These are phyloP conservation scores for Zaprionus nigranus DNA, from an alignment of 1,140 invertebrate species.

Conservation along the genomic window DNA sequence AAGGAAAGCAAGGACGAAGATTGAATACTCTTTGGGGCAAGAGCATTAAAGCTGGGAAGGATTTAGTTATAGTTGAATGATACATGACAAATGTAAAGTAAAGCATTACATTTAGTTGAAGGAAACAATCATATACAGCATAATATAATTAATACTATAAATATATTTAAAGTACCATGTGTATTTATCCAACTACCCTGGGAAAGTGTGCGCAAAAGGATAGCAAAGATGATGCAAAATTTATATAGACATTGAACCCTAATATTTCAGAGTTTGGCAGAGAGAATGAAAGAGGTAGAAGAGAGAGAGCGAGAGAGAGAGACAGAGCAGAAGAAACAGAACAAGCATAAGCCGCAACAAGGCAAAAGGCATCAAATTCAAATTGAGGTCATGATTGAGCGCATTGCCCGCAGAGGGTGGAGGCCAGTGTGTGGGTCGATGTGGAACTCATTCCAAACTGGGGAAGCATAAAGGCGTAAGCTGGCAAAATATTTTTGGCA, in stretches of 20 bases:
- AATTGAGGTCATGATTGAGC: constrained; percentile 83
- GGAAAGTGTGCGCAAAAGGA: constrained; percentile 7
- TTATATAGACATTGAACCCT: constrained; percentile 72
- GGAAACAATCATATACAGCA: no score
- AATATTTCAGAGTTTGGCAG: constrained; percentile 66
- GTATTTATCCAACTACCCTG: neutral
- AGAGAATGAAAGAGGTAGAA: neutral
- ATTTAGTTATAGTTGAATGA: neutral
- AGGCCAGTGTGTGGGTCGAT: neutral
- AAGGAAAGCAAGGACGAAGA: neutral
- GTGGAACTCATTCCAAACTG: constrained; percentile 5
- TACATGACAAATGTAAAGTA: neutral
- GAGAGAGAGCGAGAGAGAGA: neutral
- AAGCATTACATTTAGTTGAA: neutral
- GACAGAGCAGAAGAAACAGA: constrained; percentile 8
- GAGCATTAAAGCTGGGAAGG: neutral
- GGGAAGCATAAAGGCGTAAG: constrained; percentile 52
- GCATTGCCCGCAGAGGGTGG: constrained; percentile 15
- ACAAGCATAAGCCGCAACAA: constrained; percentile 65
- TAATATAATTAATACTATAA: no score
- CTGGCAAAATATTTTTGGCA: constrained; percentile 61
- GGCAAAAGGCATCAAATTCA: constrained; percentile 79
- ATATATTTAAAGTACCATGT: no score
- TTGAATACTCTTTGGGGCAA: constrained; percentile 8
- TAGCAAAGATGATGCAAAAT: constrained; percentile 40